Evolutionary conservation across 2,888 invertebrate genomes (phyloP).

Genomic region (Drosophila tripunctata): DNA sequence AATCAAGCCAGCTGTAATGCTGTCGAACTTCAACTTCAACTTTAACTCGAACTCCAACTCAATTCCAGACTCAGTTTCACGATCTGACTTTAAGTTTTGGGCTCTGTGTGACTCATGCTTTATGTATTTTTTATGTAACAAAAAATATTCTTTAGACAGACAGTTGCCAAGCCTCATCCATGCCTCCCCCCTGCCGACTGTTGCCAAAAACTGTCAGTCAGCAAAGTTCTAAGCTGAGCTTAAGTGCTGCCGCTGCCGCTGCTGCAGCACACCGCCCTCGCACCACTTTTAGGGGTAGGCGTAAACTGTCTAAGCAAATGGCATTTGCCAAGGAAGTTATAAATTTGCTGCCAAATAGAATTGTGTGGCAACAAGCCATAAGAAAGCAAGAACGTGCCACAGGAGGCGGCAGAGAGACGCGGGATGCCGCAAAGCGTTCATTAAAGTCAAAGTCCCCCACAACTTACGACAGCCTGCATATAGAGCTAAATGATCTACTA

Average conservation of each 20-base stretch:
- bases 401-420: background rate
- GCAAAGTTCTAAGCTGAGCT: slow-evolving; percentile 66
- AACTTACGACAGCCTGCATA: slow-evolving; percentile 41
- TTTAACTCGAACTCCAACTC: background rate
- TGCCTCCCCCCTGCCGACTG: background rate
- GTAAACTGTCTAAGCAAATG: slow-evolving; percentile 79
- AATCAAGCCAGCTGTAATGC: slow-evolving; percentile 26
- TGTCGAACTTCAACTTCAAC: slow-evolving; percentile 6
- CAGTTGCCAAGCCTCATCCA: background rate
- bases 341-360: slow-evolving; percentile 76
- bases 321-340: slow-evolving; percentile 78
- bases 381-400: background rate
- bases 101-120: slow-evolving; percentile 45
- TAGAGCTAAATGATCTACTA: background rate
- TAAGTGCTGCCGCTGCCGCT: slow-evolving; percentile 63
- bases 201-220: slow-evolving; percentile 48
- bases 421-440: slow-evolving; percentile 67
- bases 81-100: slow-evolving; percentile 7
- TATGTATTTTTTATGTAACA: background rate
- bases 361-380: slow-evolving; percentile 45
- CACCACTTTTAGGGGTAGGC: slow-evolving; percentile 62
- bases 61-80: slow-evolving; percentile 7
- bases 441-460: slow-evolving; percentile 65
- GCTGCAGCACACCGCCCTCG: slow-evolving; percentile 47
- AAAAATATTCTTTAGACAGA: slow-evolving; percentile 35